Evolutionary conservation across 2,113 vertebrate species (phyloP).

Genomic region (Stomatorhinus ivindoensis): DNA sequence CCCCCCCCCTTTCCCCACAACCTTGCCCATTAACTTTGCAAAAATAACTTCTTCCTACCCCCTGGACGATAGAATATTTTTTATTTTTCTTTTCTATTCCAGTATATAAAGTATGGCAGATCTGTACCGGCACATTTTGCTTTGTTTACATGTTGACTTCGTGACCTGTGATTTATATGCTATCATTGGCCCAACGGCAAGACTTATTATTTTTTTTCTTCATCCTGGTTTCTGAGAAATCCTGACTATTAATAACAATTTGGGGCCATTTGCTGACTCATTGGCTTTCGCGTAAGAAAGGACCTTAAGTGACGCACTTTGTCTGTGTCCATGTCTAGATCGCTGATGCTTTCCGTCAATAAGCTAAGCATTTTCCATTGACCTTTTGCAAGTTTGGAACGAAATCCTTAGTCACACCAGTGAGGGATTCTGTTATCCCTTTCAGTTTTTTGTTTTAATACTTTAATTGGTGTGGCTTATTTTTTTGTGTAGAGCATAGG

Average conservation of each 20-base stretch:
- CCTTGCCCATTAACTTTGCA: slow-evolving; percentile 18
- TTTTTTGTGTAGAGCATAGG: neutral
- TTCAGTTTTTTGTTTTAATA: slow-evolving; percentile 27
- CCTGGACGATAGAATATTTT: neutral
- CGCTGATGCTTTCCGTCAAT: no score
- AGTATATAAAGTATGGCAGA: neutral
- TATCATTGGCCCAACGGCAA: slow-evolving; percentile 36
- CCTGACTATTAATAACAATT: neutral
- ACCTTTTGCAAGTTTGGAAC: neutral
- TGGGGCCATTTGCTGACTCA: neutral
- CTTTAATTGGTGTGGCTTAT: slow-evolving; percentile 17
- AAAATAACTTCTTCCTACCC: neutral
- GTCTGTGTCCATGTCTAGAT: neutral
- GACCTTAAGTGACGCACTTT: neutral
- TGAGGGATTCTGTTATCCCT: neutral
- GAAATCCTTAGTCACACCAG: neutral
- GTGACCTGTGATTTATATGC: neutral
- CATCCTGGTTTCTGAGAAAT: slow-evolving; percentile 16
- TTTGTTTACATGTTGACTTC: slow-evolving; percentile 46
- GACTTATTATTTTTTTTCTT: neutral
- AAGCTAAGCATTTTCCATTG: neutral
- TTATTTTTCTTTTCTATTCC: slow-evolving; percentile 11
- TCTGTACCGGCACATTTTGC: neutral
- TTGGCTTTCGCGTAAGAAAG: neutral
- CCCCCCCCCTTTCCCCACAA: slow-evolving; percentile 2